These are phyloP conservation scores for Clamator glandarius DNA, from an alignment of 2,797 vertebrate genomes.

Conservation along the genomic window DNA sequence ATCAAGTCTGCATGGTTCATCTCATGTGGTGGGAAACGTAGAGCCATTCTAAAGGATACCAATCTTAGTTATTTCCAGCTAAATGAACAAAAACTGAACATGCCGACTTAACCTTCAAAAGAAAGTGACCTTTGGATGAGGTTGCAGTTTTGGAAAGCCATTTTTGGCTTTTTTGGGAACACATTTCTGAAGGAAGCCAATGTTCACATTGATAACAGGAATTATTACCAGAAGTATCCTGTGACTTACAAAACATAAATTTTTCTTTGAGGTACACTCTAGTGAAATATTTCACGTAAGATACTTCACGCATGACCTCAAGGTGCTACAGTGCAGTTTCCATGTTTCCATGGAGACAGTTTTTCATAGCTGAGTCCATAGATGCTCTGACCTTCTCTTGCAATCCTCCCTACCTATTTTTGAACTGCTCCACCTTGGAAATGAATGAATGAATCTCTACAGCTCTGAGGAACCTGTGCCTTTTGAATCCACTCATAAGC, in stretches of 20 bases:
- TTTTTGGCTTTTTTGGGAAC: neutral
- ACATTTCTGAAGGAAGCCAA: neutral
- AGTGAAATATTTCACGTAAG: neutral
- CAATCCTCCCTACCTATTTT: neutral
- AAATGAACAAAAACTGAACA: neutral
- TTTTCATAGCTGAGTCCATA: too few species aligned
- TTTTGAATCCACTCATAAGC: neutral
- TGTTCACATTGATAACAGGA: neutral
- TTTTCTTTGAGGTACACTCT: neutral
- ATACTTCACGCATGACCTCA: accelerated
- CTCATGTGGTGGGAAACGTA: neutral
- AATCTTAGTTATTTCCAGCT: neutral
- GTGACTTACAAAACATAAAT: neutral
- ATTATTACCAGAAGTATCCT: neutral
- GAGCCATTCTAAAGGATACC: neutral
- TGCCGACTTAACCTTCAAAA: accelerated
- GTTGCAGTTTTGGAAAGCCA: neutral
- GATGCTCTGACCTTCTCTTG: too few species aligned
- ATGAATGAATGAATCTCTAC: neutral
- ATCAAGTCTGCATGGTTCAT: accelerated
- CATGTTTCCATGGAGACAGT: too few species aligned
- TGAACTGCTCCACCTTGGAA: neutral
- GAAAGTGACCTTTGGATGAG: neutral
- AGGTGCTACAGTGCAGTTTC: neutral
- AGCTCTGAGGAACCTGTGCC: neutral